Conservation (phyloP, 2,888 invertebrate species). For the Drosophila eohydei region DNA sequence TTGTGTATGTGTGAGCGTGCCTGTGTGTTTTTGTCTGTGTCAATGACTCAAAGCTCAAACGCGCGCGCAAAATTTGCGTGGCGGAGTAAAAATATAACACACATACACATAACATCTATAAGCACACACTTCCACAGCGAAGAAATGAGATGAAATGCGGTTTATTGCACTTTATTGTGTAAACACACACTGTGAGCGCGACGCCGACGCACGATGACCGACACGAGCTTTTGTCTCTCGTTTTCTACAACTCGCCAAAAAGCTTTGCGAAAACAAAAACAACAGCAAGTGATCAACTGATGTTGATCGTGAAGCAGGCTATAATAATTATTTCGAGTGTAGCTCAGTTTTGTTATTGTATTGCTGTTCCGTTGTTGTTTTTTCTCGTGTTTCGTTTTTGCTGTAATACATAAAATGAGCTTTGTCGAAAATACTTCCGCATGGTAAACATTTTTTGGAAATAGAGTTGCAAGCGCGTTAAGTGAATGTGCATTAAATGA, state of each 20-base stretch:
- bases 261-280: conserved; percentile 26
- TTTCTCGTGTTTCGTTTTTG: conserved; percentile 4
- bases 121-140: conserved; percentile 12
- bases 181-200: conserved; percentile 49
- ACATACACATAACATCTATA: background rate
- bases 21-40: conserved; percentile 46
- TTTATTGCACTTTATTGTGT: conserved; percentile 75
- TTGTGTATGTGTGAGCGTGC: conserved; percentile 13
- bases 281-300: conserved; percentile 15
- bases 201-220: conserved; percentile 41
- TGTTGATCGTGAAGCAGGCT: conserved; percentile 26
- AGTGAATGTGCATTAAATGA: background rate
- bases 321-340: conserved; percentile 26
- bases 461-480: conserved; percentile 2
- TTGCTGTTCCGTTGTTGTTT: conserved; percentile 2
- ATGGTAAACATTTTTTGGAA: conserved; percentile 14
- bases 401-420: conserved; percentile 14
- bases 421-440: conserved; percentile 34
- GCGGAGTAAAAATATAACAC: conserved; percentile 59
- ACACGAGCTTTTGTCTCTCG: conserved; percentile 38
- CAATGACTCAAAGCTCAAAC: conserved; percentile 73
- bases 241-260: conserved; percentile 9
- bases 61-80: conserved; percentile 65
- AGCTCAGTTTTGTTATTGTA: conserved; percentile 11
- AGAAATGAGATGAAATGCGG: conserved; percentile 61